Evolutionary conservation across 2,888 invertebrate genomes (phyloP), one percentile per base, ranked within the genome.

Genomic region (Caenorhabditis panamensis): DNA sequence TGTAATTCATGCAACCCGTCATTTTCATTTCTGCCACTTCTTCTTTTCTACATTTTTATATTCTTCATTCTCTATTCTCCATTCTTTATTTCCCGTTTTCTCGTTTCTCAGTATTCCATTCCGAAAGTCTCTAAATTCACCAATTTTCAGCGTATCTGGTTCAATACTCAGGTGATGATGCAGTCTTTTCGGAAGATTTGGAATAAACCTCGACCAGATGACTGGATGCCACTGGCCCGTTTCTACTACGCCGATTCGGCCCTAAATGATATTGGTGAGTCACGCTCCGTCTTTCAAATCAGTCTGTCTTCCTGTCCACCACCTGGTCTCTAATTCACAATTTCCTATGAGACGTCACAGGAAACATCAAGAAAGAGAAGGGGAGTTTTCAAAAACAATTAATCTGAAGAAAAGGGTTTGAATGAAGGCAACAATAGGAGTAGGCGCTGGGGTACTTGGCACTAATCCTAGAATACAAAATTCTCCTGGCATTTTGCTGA

Each of bases 231-330:
- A 36, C 68, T 89, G 53, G 89, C 89, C 2, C 84, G 89, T 66
- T 98, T 99, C 92, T 99, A 96, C 93, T 96, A 95, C 93, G 97
- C 98, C 36, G 98, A 99, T 92, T 96, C 97, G 91, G 96, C 96
- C 37, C 93, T 99, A 88, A 97, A 96, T 92, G 94, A 95, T 89
- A 96, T 99, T 79, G 95, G 87, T 84, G 51, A 47, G 82, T 79
- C 47, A 47, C 47, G 47, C 47, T 47, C 47, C 47, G 3, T 2
- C 58, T 54, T 68, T 28, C 28, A 36, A 37, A 41, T 68, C 47
- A 5, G 31, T 31, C 31, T 47, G 18, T 37, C 31, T 59, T 24
- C 18, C 18, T 28, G 26, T 8, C 24, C 22, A 20, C 69, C 28
- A 44, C 62, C 61, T 56, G 54, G n/a, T 61, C 51, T 53, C 53